Base-by-base conservation (phyloP, 2,797 vertebrate genomes). In the Gymnothorax javanicus region DNA sequence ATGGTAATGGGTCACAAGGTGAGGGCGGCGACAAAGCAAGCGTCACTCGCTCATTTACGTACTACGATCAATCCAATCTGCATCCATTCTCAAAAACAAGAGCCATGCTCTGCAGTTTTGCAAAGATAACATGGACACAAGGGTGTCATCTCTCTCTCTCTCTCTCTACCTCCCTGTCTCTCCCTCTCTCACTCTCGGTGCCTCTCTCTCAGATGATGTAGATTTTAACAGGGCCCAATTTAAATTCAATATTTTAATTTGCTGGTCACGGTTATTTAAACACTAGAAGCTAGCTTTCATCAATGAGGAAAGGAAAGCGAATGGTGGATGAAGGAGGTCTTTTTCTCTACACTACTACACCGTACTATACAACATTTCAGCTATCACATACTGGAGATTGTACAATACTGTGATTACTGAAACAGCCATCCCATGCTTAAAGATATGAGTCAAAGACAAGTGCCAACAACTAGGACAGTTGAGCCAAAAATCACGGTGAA, bases 41-140 rank as follows among this genome's bases (percentile, higher is more conserved):
- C 92, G 94, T 93, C 93, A 92, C 92, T 91, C 90, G 90, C 91
- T 94, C 91, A 93, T 91, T 93, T 94, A 93, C 93, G 87, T 92
- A 85, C 90, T 90, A 89, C 85, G 91, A 95, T 94, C 93, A 93
- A 93, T 94, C 93, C 87, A 91, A 88, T 91, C 86, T 87, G 85
- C 85, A 92, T 88, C 89, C 89, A 85, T 90, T 92, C 91, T 88
- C 86, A 85, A 87, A 89, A 93, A 92, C 89, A 93, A 87, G 87
- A 87, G 89, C 84, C 86, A 90, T 90, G 84, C 87, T 88, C 87
- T 87, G 90, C 92, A 94, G 91, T 88, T 89, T 89, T 5, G 88
- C 85, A 86, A 86, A 89, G 89, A 60, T 87, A 88, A 88, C 86
- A 87, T 84, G 89, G 84, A 89, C 67, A 73, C 91, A 92, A 91